Percentiles rank a stretch among this genome's conserved stretches.
These are phyloP conservation scores for Brachionus calyciflorus DNA, from an alignment of 1,140 invertebrate species.

Conservation along the genomic window DNA sequence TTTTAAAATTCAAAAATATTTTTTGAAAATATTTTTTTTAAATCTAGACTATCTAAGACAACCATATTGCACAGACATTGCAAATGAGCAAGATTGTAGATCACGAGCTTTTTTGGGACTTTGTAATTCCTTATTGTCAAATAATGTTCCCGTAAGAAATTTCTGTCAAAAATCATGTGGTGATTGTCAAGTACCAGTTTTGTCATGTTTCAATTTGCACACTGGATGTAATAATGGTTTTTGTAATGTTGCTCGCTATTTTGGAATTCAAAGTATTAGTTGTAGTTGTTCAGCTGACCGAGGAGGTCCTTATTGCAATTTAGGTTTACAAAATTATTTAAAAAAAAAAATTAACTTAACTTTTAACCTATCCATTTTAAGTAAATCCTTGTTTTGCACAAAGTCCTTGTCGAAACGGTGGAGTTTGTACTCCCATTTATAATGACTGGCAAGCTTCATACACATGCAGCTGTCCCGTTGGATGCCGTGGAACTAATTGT, in stretches of 20 bases:
- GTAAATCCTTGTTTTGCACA: background rate
- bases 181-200: background rate
- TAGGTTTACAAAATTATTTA: background rate
- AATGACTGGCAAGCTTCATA: background rate
- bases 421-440: background rate
- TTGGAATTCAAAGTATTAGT: background rate
- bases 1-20: background rate
- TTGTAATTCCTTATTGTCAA: background rate
- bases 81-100: background rate
- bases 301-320: conserved; percentile 34
- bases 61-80: background rate
- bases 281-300: conserved; percentile 1
- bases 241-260: background rate
- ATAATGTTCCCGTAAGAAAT: conserved; percentile 11
- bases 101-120: background rate
- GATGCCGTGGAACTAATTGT: conserved; percentile 12
- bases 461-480: background rate
- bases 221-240: conserved; percentile 5
- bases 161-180: conserved; percentile 44
- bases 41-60: conserved; percentile 32
- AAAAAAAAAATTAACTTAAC: background rate
- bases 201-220: background rate
- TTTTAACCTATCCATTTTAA: no score
- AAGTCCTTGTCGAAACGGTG: conserved; percentile 35
- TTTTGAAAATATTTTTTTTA: background rate